These are phyloP conservation scores for Ommatoiulus sabulosus DNA, from an alignment of 2,888 invertebrate species.

Conservation along the genomic window DNA sequence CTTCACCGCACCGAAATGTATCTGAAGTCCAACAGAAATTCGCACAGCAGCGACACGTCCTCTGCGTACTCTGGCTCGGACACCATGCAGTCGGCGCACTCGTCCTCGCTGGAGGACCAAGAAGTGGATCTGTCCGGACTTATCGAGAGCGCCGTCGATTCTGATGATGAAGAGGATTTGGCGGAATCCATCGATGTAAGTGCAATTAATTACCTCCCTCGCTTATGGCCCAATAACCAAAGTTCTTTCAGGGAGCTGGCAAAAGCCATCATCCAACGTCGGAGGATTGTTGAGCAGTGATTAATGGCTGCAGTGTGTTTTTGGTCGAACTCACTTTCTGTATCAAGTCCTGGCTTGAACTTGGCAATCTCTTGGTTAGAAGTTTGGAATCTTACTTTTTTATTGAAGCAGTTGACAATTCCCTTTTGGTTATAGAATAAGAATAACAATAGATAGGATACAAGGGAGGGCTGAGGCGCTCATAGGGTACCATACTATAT, in stretches of 20 bases:
- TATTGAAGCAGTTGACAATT: too few relatives aligned
- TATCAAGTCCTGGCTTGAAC: too few relatives aligned
- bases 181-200: constrained; percentile 73
- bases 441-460: too few relatives aligned
- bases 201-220: not conserved
- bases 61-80: constrained; percentile 97
- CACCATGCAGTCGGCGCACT: constrained; percentile 92
- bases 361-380: too few relatives aligned
- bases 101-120: constrained; percentile 70
- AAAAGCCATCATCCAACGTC: not conserved
- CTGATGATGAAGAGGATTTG: constrained; percentile 94
- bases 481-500: too few relatives aligned
- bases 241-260: not conserved
- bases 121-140: constrained; percentile 94
- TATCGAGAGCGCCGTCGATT: constrained; percentile 95
- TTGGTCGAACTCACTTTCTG: too few relatives aligned
- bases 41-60: constrained; percentile 93
- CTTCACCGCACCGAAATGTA: constrained; percentile 74
- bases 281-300: not conserved
- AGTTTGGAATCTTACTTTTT: too few relatives aligned
- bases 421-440: too few relatives aligned
- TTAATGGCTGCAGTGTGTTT: too few relatives aligned
- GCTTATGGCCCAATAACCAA: not conserved
- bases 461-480: too few relatives aligned
- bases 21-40: constrained; percentile 85